phyloP scores from a whole-genome alignment of 1,140 invertebrate species.

The Arctopsyche grandis region DNA sequence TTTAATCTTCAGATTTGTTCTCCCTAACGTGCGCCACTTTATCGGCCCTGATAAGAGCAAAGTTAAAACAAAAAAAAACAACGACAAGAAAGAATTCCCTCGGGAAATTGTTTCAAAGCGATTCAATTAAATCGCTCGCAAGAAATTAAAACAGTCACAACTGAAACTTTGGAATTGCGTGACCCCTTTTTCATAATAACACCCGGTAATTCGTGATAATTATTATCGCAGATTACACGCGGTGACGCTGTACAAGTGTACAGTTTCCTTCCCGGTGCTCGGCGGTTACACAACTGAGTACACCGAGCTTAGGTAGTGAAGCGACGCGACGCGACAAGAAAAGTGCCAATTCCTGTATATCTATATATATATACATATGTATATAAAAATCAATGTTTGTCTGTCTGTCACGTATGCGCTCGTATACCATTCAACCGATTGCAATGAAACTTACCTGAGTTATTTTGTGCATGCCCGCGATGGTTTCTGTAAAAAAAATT shows the following conservation, averaged over 20 bases:
- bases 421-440: no score
- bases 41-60: constrained; percentile 6
- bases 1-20: constrained; percentile 6
- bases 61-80: no score
- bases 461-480: no score
- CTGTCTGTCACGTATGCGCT: no score
- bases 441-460: no score
- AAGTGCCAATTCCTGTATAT: no score
- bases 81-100: background rate
- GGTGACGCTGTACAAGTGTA: background rate
- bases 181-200: background rate
- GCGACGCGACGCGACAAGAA: no score
- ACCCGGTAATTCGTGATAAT: background rate
- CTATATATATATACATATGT: no score
- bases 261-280: background rate
- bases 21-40: background rate
- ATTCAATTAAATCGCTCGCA: background rate
- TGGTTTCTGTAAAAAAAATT: no score
- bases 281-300: background rate
- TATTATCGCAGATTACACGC: constrained; percentile 2
- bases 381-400: no score
- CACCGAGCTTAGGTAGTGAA: no score
- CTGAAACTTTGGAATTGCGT: background rate
- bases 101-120: background rate
- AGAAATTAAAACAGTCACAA: background rate